Evolutionary conservation across 1,140 invertebrate species (phyloP), one percentile per base, ranked within the genome.

Genomic region (Parapsyche elsis): DNA sequence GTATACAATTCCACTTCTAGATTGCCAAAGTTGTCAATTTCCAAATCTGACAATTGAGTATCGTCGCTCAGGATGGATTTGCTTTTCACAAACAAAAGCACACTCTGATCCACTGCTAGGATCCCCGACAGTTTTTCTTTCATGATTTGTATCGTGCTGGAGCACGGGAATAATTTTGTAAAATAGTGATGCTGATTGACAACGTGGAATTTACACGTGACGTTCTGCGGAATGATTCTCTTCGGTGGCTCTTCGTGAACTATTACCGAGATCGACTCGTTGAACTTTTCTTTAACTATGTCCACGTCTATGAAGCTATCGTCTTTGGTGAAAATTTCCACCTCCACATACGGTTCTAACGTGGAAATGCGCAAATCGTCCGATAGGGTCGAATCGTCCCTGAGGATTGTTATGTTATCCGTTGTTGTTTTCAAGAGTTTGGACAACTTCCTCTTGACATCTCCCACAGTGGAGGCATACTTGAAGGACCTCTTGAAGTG

Each of bases 11-110:
- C 88, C n/a, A 89, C 85, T 67, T 89, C 88, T 12, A 86, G 84
- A 79, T 88, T 88, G 23, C 88, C 88, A 83, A 88, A 89, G 76
- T 87, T 87, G 82, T 90, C 87, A 73, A 88, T 88, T 79, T 89
- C 88, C 19, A 90, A 83, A 76, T 89, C 87, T 44, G 86, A 79
- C 53, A 89, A 80, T 10, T 85, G 83, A 84, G 87, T 86, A 1
- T 86, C 84, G 80, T 89, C 88, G 79, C 87, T 86, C 12, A 90
- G 61, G 5, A 86, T 84, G 19, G 81, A 80, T 45, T 88, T 86
- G 74, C 85, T 85, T 81, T 87, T 84, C 30, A 89, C 78, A 7
- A 89, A 67, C 2, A 90, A 85, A 21, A 90, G 75, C 67, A 86
- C 86, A 23, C 86, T 85, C 5, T 83, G 85, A 19, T 86, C 86